Evolutionary conservation across 2,888 invertebrate genomes (phyloP), one percentile per base, ranked within the genome.

Genomic region (Gymnoscelis rufifasciata): DNA sequence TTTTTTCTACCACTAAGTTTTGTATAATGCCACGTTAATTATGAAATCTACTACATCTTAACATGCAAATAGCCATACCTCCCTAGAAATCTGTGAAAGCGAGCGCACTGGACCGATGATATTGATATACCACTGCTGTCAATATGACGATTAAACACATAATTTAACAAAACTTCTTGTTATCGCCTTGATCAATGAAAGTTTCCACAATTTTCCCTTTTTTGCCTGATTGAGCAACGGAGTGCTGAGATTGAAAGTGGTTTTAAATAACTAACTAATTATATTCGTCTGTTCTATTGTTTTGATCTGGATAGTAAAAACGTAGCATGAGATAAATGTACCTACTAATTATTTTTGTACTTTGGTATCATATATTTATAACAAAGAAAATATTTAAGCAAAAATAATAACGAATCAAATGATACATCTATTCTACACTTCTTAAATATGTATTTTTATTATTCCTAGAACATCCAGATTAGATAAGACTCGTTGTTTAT

Each of bases 31-130:
- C n/a, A n/a, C n/a, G n/a, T n/a, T n/a, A n/a, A n/a, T 13, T 28
- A 42, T 36, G 19, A 13, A 42, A 59, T 65, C 69, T 72, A 64
- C 66, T 26, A 27, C 64, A 60, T 59, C 57, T 64, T 4, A 41
- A 23, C 81, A 87, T 86, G 83, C 83, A 86, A 86, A 84, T 86
- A 69, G 60, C 65, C 78, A 83, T 83, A 73, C 67, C 77, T 70
- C 62, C 58, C 69, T 82, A 72, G 87, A 86, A 83, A 86, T 73
- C 71, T 64, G 76, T 74, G 87, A 86, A 78, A 87, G 83, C 68
- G 75, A 64, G 64, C 55, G 66, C 80, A 71, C 58, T 78, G 29
- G 49, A 53, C 58, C 68, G 68, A 60, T 56, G 65, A 53, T 57
- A 60, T 63, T 60, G 60, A 64, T 66, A 65, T 68, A 62, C n/a